A percentile compares a stretch with the other conserved stretches of the same genome.
Conservation (phyloP, 2,113 vertebrate genomes). For the Salvator merianae region DNA sequence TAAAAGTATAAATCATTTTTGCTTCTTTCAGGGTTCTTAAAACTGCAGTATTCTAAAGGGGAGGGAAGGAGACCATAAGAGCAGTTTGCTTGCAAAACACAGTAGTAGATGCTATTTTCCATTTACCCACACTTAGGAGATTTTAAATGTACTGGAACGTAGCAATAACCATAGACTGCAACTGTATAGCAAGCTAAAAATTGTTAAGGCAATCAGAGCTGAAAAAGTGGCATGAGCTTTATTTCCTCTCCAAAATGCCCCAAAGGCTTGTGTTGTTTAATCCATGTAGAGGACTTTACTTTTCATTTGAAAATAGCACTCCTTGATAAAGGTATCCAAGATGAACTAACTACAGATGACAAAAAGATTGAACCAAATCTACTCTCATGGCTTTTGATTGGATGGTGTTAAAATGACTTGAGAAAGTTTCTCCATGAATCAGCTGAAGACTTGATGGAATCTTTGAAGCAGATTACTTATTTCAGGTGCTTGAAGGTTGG, state of each 20-base stretch:
- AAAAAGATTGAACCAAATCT: not conserved
- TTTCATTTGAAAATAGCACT: slow-evolving; percentile 29
- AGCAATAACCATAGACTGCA: slow-evolving; percentile 32
- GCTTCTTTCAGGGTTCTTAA: slow-evolving; percentile 44
- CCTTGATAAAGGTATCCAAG: slow-evolving; percentile 1
- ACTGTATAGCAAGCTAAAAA: slow-evolving; percentile 33
- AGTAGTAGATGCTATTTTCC: slow-evolving; percentile 32
- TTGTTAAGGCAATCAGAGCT: slow-evolving; percentile 22
- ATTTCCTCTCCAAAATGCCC: not conserved
- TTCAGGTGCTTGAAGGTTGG: not conserved
- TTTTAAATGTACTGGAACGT: slow-evolving; percentile 38
- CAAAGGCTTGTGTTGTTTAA: not conserved
- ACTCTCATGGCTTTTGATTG: not conserved
- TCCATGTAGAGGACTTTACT: not conserved
- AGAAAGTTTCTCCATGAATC: not conserved
- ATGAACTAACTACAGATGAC: not conserved
- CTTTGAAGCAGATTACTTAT: slow-evolving; percentile 18
- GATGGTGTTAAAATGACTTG: not conserved
- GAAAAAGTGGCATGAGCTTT: not conserved
- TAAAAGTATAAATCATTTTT: slow-evolving; percentile 1
- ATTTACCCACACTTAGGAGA: slow-evolving; percentile 32
- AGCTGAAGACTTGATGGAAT: not conserved
- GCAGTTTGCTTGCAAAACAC: slow-evolving; percentile 49
- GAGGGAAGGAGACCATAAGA: slow-evolving; percentile 31
- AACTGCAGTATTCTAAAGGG: not conserved